Evolutionary conservation across 1,140 invertebrate genomes (phyloP), one percentile per base, ranked within the genome.

Genomic region (Epicauta chinensis): DNA sequence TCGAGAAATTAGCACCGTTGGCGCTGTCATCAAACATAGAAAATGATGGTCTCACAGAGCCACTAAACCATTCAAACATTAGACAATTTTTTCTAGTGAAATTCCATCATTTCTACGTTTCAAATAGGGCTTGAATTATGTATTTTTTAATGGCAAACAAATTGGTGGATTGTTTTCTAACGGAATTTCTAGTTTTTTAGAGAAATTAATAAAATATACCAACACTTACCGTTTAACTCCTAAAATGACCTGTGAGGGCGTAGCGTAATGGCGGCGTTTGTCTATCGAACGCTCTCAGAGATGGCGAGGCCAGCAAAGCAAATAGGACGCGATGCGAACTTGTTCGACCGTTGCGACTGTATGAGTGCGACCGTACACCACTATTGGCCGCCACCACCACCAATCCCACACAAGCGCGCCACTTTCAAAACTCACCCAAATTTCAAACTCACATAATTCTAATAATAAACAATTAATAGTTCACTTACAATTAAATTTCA

Each of bases 1-100:
- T 79, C 78, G 71, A 65, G 73, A 79, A 81, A 80, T 80, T 78
- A 80, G 78, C 79, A 81, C 79, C 70, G 78, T 77, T 77, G 79
- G 80, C 80, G 80, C 80, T 81, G 80, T 77, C 77, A 80, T 79
- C 80, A 80, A 7, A 23, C 23, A 23, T 23, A 7, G 23, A 7
- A 23, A 23, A 23, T 23, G 23, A 23, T 23, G 23, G 4, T 23
- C 7, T 3, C 7, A 5, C 23, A 23, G 4, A 7, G 23, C 23
- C 23, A 23, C 23, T 23, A 23, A 5, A 23, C 4, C 23, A 7
- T 23, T 34, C 32, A 34, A 34, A 34, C 32, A 12, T 34, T 11
- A 3, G 3, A 34, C 12, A 34, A n/a, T 11, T 34, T 12, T 34
- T 11, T 34, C 12, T 34, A 0, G 6, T 3, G 3, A 11, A 12